Evolutionary conservation across 2,113 vertebrate genomes (phyloP), one percentile per base, ranked within the genome.

Genomic region (Syrrhaptes paradoxus): DNA sequence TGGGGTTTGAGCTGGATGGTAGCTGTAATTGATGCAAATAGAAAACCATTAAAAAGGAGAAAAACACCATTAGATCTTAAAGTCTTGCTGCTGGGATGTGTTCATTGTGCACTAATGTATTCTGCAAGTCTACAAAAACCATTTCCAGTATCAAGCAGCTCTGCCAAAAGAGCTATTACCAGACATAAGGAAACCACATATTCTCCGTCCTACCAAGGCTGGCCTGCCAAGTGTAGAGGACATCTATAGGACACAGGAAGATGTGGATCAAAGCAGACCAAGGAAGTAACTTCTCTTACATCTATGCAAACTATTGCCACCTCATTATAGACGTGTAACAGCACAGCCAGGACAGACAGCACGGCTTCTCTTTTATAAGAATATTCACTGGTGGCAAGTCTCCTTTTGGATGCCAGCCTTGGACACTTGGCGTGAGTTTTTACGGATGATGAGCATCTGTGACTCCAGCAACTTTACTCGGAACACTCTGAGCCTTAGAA

Each of bases 151-250:
- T 78, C 6, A 87, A 74, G 66, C 78, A 55, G 57, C 88, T 87
- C 70, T 94, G 73, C 94, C 96, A 96, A 61, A 81, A 95, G 24
- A 86, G 83, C 75, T 95, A 95, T 95, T 90, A 94, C 70, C 92
- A 97, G 96, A 89, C 93, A 38, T 29, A 46, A 48, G 93, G 96
- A 96, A 98, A 97, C 89, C 96, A 87, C 45, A 90, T 32, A 75
- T 73, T 87, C 75, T 66, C 67, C 26, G 10, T 77, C 86, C 5
- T 29, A 68, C 55, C 32, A 41, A 41, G 84, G 66, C 58, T 41
- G 46, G 90, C 58, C 78, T 55, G 28, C 52, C 11, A 75, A 62
- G 84, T 7, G 29, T 36, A 86, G 75, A 87, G 90, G 61, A 75
- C n/a, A 34, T 45, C 85, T 48, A 6, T 20, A 77, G 85, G 92